phyloP scores from a whole-genome alignment of 92 coral and sea anemone species.

The Bergia sp. region DNA sequence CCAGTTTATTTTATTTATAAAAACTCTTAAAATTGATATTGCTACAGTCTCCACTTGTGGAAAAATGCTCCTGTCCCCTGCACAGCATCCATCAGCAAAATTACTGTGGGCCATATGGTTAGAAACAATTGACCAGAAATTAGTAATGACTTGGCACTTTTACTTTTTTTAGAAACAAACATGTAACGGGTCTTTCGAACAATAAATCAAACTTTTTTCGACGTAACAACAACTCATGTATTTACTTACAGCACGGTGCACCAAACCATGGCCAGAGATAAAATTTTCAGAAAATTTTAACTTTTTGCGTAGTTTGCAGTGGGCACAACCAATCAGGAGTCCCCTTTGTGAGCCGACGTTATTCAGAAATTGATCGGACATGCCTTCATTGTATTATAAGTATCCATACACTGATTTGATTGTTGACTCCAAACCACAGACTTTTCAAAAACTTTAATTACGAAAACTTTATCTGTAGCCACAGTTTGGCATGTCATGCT shows the following conservation, averaged over 20 bases:
- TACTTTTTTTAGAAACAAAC: neutral
- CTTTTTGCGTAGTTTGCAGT: neutral
- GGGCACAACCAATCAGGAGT: neutral
- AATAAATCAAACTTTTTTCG: neutral
- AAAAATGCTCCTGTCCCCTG: too few relatives aligned
- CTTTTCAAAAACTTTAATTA: slow-evolving; percentile 6
- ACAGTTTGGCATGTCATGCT: slow-evolving; percentile 11
- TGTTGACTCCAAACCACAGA: slow-evolving; percentile 8
- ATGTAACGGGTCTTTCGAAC: neutral
- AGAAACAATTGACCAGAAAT: too few relatives aligned
- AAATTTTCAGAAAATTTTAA: neutral
- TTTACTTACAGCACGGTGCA: neutral
- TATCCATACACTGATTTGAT: neutral
- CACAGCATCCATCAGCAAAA: too few relatives aligned
- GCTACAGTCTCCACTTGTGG: neutral
- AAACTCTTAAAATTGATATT: too few relatives aligned
- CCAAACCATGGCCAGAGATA: neutral
- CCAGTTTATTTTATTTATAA: neutral
- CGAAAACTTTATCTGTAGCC: slow-evolving; percentile 3
- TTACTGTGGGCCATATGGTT: too few relatives aligned
- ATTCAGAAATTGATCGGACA: too few relatives aligned
- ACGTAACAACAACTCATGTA: neutral
- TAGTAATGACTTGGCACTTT: neutral
- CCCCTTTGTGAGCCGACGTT: neutral
- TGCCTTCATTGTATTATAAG: too few relatives aligned